Evolutionary conservation across 2,888 invertebrate species (phyloP), one percentile per base, ranked within the genome.

Genomic region (Tenthredo distinguenda): DNA sequence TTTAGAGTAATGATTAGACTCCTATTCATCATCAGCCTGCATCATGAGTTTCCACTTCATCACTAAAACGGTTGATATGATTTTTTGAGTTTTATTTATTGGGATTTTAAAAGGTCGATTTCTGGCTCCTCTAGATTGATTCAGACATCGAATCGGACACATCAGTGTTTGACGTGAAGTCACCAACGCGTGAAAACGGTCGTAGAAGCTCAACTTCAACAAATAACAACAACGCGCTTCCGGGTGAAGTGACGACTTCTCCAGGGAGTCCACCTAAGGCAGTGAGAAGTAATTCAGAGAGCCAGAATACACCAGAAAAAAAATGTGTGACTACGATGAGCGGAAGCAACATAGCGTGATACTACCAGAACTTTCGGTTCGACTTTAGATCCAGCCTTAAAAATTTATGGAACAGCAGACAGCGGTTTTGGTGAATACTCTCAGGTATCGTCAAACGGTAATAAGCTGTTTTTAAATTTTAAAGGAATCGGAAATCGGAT

Each of bases 111-210:
- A 43, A 47, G 43, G 43, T 40, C n/a, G n/a, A 84, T 84, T 84
- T 81, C 31, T 77, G 77, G 26, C 77, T 94, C 79, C 93, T 94
- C 26, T 94, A 96, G 94, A 94, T 95, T 88, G 96, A 96, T 90
- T 95, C 95, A 86, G 96, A 96, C 91, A 93, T 95, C 86, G 96
- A 96, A 88, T 95, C 95, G 90, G 96, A 96, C 89, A 95, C 94
- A 86, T 94, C 95, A 87, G 95, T 95, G n/a, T 95, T 95, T 90
- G 95, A 95, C 89, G 95, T 95, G 12, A 94, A 95, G 87, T 94
- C 95, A 62, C 94, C 94, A 62, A 93, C 94, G 12, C 91, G 94
- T n/a, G 95, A 95, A 74, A 93, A 93, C 86, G 92, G 92, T 3
- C 89, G 93, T 55, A 91, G 94, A 68, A 92, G 95, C 85, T 95